Conservation (phyloP, 2,797 vertebrate genomes). For the Crax fasciolata region DNA sequence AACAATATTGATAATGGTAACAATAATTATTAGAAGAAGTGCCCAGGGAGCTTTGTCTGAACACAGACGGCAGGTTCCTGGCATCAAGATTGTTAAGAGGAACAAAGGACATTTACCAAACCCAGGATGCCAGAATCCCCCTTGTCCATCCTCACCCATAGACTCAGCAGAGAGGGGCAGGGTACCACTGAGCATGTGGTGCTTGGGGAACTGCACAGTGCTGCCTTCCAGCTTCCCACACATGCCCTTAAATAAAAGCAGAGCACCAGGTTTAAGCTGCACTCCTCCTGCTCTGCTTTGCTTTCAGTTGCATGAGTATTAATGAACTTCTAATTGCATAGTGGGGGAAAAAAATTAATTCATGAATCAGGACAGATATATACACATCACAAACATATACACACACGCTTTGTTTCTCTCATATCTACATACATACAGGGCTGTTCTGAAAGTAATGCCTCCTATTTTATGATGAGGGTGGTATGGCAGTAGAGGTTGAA, state of each 20-base stretch:
- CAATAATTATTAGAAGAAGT: background rate
- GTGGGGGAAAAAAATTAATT: background rate
- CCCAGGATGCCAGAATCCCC: background rate
- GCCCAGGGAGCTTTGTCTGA: background rate
- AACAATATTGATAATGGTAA: background rate
- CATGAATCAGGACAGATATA: background rate
- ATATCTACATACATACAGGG: background rate
- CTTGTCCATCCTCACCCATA: background rate
- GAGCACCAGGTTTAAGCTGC: background rate
- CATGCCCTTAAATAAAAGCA: conserved; percentile 23
- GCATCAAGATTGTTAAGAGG: background rate
- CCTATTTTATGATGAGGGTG: too few species aligned
- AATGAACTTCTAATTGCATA: conserved; percentile 37
- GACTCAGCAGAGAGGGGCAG: background rate
- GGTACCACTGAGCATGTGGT: too few species aligned
- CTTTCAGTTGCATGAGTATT: background rate
- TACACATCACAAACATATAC: background rate
- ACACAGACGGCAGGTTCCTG: background rate
- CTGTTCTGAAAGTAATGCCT: too few species aligned
- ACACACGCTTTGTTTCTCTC: background rate
- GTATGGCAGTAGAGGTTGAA: too few species aligned
- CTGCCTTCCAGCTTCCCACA: background rate
- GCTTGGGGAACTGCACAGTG: background rate
- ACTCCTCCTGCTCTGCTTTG: background rate
- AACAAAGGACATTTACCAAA: background rate